Conservation (phyloP, 2,888 invertebrate species). For the Pristionchus entomophagus region DNA sequence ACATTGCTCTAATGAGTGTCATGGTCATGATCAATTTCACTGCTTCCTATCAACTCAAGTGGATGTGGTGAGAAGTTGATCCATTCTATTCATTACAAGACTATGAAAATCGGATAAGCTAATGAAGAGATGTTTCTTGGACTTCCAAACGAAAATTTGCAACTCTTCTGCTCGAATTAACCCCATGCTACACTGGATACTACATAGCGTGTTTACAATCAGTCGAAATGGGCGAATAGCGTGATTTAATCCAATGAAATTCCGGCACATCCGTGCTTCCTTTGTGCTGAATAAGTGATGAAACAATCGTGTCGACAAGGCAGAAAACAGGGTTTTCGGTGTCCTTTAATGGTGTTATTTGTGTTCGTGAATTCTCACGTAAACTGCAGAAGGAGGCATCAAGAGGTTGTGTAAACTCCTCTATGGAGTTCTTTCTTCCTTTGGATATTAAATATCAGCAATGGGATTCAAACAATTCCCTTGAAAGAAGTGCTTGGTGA, state of each 20-base stretch:
- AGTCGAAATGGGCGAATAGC: neutral
- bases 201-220: neutral
- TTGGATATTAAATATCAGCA: no score
- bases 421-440: no score
- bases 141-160: no score
- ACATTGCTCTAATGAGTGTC: constrained; percentile 60
- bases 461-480: no score
- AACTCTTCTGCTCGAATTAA: no score
- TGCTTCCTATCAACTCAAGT: constrained; percentile 54
- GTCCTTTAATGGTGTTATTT: neutral
- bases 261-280: neutral
- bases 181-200: no score
- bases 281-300: constrained; percentile 30
- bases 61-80: constrained; percentile 53
- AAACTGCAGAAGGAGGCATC: neutral
- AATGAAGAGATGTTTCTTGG: no score
- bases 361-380: neutral
- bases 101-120: no score
- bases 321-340: constrained; percentile 26
- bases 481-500: no score
- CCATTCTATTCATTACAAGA: neutral
- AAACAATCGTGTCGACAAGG: neutral
- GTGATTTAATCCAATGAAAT: neutral
- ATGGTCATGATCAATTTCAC: constrained; percentile 58
- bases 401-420: constrained; percentile 17